Percentiles rank a stretch among this genome's conserved stretches.
Conservation (phyloP, 2,888 invertebrate genomes). For the Perizoma flavofasciatum region DNA sequence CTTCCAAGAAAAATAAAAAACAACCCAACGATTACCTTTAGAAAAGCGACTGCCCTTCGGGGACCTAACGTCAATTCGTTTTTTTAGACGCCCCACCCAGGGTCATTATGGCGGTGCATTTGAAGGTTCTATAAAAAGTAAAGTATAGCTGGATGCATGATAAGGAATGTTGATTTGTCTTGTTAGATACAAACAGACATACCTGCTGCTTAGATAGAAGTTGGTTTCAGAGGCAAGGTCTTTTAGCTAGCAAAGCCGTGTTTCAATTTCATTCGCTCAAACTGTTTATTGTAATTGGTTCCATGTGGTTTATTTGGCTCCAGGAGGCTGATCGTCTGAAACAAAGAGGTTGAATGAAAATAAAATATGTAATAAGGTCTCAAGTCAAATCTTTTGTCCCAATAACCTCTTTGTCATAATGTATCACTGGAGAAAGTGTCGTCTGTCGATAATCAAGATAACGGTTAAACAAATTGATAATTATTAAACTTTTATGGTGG, state of each 20-base stretch:
- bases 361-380: no score
- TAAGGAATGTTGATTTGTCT: slow-evolving; percentile 50
- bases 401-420: slow-evolving; percentile 3
- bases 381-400: no score
- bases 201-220: background rate
- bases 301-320: no score
- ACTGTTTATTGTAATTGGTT: background rate
- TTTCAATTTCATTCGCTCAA: background rate
- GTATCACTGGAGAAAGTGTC: slow-evolving; percentile 20
- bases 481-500: slow-evolving; percentile 13
- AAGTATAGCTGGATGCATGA: slow-evolving; percentile 52
- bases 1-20: slow-evolving; percentile 65
- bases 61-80: slow-evolving; percentile 52
- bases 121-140: slow-evolving; percentile 60
- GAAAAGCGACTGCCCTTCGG: slow-evolving; percentile 64
- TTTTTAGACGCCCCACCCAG: slow-evolving; percentile 57
- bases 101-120: slow-evolving; percentile 70
- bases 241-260: background rate
- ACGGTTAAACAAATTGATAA: slow-evolving; percentile 8
- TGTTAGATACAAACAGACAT: background rate
- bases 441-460: slow-evolving; percentile 6
- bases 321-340: no score
- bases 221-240: background rate
- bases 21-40: slow-evolving; percentile 70
- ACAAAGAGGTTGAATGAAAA: no score